These are phyloP conservation scores for Urophycis tenuis DNA, from an alignment of 2,797 vertebrate species.

Conservation along the genomic window DNA sequence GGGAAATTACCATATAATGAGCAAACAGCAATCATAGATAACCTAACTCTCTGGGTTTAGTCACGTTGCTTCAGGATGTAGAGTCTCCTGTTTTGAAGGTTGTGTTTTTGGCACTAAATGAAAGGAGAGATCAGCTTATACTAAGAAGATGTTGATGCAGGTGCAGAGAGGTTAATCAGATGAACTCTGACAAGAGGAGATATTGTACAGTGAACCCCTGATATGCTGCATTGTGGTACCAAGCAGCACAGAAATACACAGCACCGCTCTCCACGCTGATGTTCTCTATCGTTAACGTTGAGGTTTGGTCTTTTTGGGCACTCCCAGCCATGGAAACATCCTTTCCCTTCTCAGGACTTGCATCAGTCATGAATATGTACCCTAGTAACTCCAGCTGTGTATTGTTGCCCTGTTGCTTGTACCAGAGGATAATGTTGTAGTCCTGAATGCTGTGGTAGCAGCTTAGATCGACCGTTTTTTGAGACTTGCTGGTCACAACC, in stretches of 20 bases:
- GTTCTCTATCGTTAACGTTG: constrained; percentile 26
- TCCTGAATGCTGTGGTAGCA: constrained; percentile 36
- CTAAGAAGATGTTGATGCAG: background rate
- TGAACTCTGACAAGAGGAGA: background rate
- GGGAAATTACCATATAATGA: too few relatives aligned
- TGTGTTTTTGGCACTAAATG: background rate
- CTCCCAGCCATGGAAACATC: constrained; percentile 17
- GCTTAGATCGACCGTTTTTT: constrained; percentile 9
- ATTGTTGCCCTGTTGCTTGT: constrained; percentile 33
- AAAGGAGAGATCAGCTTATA: background rate
- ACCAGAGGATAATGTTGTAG: constrained; percentile 51
- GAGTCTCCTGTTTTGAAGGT: background rate
- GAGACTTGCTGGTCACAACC: background rate
- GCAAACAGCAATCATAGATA: too few relatives aligned
- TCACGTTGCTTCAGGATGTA: background rate
- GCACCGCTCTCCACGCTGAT: constrained; percentile 29
- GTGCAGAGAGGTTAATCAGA: background rate
- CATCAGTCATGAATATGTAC: background rate
- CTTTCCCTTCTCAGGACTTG: constrained; percentile 4
- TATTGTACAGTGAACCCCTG: background rate
- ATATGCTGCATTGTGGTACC: constrained; percentile 37
- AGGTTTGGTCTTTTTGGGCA: constrained; percentile 21
- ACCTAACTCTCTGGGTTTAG: background rate
- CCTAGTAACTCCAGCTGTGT: constrained; percentile 37
- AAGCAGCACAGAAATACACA: constrained; percentile 56